Evolutionary conservation across 2,113 vertebrate species (phyloP).

Genomic region (Phalacrocorax aristotelis): DNA sequence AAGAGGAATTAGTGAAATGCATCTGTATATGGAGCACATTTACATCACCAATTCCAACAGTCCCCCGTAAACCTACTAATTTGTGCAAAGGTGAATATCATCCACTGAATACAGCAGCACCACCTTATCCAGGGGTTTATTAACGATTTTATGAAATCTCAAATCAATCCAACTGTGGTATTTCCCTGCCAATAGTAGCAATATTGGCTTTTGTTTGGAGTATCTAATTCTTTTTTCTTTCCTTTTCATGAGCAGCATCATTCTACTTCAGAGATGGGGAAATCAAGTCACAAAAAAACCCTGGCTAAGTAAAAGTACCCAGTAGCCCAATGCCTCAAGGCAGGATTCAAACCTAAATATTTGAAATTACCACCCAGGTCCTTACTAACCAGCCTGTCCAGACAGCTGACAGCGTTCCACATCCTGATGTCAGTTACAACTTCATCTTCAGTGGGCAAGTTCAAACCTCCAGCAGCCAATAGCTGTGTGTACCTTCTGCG

Average conservation of each 20-base stretch:
- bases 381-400: background rate
- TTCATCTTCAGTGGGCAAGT: background rate
- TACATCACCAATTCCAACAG: background rate
- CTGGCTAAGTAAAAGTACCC: background rate
- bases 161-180: background rate
- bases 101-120: background rate
- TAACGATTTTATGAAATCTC: background rate
- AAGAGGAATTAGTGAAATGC: background rate
- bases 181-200: background rate
- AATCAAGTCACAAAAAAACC: background rate
- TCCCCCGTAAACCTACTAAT: background rate
- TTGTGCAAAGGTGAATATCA: background rate
- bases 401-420: background rate
- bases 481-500: background rate
- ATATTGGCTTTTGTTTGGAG: background rate
- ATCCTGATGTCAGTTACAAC: background rate
- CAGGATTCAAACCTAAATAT: background rate
- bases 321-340: background rate
- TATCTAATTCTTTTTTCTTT: background rate
- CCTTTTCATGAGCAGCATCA: background rate
- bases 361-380: background rate
- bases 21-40: background rate
- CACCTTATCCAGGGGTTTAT: background rate
- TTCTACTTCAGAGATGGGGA: background rate
- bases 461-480: background rate